Conservation (phyloP, 2,113 vertebrate genomes). For the Todiramphus saurophagus region DNA sequence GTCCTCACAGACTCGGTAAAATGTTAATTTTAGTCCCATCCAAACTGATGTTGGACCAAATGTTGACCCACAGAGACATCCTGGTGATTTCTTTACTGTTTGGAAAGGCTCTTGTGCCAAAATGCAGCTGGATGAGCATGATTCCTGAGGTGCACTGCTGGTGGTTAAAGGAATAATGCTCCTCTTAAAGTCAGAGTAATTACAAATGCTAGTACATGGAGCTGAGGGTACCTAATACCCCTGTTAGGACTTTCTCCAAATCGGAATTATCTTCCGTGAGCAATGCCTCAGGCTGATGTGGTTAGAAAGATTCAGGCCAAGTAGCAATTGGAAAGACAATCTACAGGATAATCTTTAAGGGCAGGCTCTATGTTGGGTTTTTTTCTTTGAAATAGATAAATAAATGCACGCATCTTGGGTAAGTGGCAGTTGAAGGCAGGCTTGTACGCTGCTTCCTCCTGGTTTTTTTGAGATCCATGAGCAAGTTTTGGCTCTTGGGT, state of each 20-base stretch:
- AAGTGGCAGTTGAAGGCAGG: not conserved
- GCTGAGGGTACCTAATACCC: accelerated
- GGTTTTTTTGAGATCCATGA: not conserved
- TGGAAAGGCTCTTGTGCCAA: not conserved
- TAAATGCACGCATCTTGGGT: not conserved
- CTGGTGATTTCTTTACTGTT: not conserved
- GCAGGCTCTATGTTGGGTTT: not conserved
- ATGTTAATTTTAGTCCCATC: not conserved
- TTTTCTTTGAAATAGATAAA: not conserved
- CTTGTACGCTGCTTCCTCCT: not conserved
- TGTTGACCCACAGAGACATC: not conserved
- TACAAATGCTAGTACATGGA: not conserved
- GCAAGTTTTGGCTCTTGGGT: not conserved
- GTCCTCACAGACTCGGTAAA: not conserved
- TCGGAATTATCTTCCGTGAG: not conserved
- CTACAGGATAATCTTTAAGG: not conserved
- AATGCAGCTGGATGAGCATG: not conserved
- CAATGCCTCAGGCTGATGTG: not conserved
- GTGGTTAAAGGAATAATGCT: not conserved
- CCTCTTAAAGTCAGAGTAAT: not conserved
- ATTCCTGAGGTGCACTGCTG: not conserved
- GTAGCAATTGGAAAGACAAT: not conserved
- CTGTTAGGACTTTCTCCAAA: not conserved
- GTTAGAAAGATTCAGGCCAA: not conserved
- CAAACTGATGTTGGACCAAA: not conserved